Evolutionary conservation across 2,797 vertebrate genomes (phyloP).

Genomic region (Cuculus canorus): DNA sequence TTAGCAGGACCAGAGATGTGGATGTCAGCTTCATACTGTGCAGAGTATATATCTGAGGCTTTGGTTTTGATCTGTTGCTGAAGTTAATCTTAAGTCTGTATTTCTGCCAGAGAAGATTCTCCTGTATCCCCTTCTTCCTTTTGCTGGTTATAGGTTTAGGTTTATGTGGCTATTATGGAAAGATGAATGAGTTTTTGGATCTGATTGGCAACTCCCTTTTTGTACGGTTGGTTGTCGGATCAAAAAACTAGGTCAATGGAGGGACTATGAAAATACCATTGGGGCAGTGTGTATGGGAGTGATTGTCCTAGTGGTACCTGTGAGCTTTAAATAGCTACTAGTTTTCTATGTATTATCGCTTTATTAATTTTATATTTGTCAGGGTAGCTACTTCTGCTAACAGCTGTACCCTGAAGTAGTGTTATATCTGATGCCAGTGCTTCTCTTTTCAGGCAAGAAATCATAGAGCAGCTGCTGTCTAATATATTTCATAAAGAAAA

Average conservation of each 20-base stretch:
- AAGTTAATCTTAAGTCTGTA: background rate
- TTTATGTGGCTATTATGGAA: background rate
- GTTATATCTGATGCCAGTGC: background rate
- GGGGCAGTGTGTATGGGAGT: background rate
- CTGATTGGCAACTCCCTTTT: background rate
- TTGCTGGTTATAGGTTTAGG: background rate
- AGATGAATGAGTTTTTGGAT: background rate
- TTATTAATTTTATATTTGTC: background rate
- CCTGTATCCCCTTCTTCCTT: background rate
- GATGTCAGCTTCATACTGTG: background rate
- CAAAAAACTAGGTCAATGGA: background rate
- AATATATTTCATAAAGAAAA: conserved; percentile 98
- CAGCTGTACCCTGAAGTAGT: background rate
- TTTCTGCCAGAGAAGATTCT: background rate
- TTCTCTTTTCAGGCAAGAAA: conserved; percentile 87
- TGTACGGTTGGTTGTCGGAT: background rate
- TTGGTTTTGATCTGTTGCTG: background rate
- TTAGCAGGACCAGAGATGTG: background rate
- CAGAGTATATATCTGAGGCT: background rate
- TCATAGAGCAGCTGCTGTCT: conserved; percentile 93
- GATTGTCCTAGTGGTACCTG: background rate
- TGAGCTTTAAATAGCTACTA: background rate
- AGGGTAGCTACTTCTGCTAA: background rate
- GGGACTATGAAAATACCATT: background rate
- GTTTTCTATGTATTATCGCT: background rate